Evolutionary conservation across 2,113 vertebrate species (phyloP), one percentile per base, ranked within the genome.

Genomic region (Hypomesus transpacificus): DNA sequence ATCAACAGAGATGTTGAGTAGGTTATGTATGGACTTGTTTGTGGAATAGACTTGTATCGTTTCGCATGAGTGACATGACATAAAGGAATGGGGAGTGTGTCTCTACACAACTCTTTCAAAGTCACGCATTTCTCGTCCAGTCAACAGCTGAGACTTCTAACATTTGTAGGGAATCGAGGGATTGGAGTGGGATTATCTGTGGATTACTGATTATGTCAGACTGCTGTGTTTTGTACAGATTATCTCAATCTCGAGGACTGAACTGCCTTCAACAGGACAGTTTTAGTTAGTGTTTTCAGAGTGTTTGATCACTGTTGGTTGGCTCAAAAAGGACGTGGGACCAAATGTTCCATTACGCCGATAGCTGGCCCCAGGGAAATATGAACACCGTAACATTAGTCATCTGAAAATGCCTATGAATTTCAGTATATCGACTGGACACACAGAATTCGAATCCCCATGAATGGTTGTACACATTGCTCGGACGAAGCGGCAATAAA

Each of bases 181-280:
- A 82, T 83, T 85, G 78, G 70, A 62, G 52, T 46, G 51, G 80
- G 82, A 89, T 90, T 85, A 86, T 53, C 69, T 20, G 65, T 62
- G 72, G 87, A 89, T 90, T 86, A 89, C 68, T 62, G 76, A 14
- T 81, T 60, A 63, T 82, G 81, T 86, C 79, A 69, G 72, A 85
- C 77, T 68, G 73, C 59, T 75, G 79, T 14, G 31, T 68, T 80
- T 84, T 73, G 26, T 53, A 28, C 70, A 71, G 84, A 86, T 87
- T 84, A 87, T 16, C 31, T 71, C 50, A 69, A 75, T 72, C 68
- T 85, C 9, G n/a, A 79, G 77, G 77, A 71, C 57, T 26, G 69
- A 3, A 3, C 24, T 11, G 7, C 31, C 6, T 9, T 46, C 9
- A 11, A 7, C 7, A 46, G 39, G 39, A 46, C 7, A 61, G 13